Evolutionary conservation across 2,113 vertebrate genomes (phyloP), one percentile per base, ranked within the genome.

Genomic region (Vidua macroura): DNA sequence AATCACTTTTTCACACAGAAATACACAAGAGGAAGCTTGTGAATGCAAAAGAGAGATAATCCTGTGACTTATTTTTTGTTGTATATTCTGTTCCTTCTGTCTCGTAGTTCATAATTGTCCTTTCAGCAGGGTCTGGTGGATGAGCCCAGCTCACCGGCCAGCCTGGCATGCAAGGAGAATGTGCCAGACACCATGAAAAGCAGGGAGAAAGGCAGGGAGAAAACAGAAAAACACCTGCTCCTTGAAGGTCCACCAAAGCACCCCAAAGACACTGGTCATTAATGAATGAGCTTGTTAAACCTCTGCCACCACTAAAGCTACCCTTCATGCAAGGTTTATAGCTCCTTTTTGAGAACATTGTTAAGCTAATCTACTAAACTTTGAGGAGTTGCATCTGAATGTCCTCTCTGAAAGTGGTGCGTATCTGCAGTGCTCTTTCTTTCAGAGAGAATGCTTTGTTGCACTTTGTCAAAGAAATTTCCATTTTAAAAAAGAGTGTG

Each of bases 211-310:
- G 62, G 67, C 90, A 43, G 67, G 68, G 85, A 75, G 66, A 77
- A 77, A 91, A 78, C 72, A 85, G 60, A n/a, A 96, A 86, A 96
- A 86, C 96, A 95, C 78, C 94, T 96, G 95, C 88, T 96, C 53
- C 59, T 76, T 46, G 60, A 88, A 86, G 76, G 91, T 83, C 83
- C 66, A 88, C 80, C 58, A 82, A 83, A 86, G 60, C n/a, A 93
- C 77, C 83, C 80, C 69, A 74, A 87, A 93, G 74, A 94, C 69
- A 91, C 33, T 3, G 21, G 48, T 70, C 70, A 17, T n/a, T 92
- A 93, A 64, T 79, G 49, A 96, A 75, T 72, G 68, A 88, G 66
- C 89, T 88, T 89, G 79, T 93, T 95, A 92, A 94, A 91, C 49
- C 46, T 91, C 60, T 83, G 74, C 59, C 51, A 67, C 56, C 39